A percentile compares a stretch with the other conserved stretches of the same genome.
phyloP scores from a whole-genome alignment of 2,113 vertebrate genomes.

The Scomber colias region DNA sequence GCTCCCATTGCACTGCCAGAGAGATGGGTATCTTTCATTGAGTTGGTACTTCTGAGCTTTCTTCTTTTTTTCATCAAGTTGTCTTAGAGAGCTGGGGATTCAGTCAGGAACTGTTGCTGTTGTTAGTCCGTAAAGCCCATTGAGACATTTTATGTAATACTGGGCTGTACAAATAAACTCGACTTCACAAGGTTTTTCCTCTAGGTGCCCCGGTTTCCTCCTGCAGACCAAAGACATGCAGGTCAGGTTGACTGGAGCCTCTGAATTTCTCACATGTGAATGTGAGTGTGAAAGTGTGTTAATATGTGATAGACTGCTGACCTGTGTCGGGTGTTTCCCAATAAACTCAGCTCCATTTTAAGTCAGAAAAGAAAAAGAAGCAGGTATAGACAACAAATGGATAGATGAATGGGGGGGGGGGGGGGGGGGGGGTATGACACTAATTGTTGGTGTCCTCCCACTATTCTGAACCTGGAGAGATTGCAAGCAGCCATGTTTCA shows the following conservation, averaged over 20 bases:
- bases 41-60: constrained; percentile 39
- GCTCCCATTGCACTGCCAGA: constrained; percentile 25
- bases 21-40: constrained; percentile 16
- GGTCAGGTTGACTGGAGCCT: constrained; percentile 51
- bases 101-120: constrained; percentile 30
- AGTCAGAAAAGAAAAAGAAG: constrained; percentile 15
- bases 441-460: constrained; percentile 40
- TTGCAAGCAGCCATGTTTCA: constrained; percentile 59
- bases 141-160: constrained; percentile 62
- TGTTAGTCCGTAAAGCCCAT: constrained; percentile 50
- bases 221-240: constrained; percentile 50
- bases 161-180: constrained; percentile 66
- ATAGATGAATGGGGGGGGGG: constrained; percentile 8
- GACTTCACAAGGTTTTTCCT: constrained; percentile 70
- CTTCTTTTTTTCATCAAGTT: constrained; percentile 28
- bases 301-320: constrained; percentile 36
- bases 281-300: constrained; percentile 59
- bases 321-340: constrained; percentile 27
- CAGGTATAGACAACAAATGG: constrained; percentile 14
- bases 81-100: constrained; percentile 26
- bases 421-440: constrained; percentile 17
- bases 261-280: constrained; percentile 37
- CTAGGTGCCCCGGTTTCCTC: constrained; percentile 52
- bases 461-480: constrained; percentile 38
- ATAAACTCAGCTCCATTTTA: not conserved